Conservation (phyloP, 2,888 invertebrate genomes). For the Dryobota labecula region DNA sequence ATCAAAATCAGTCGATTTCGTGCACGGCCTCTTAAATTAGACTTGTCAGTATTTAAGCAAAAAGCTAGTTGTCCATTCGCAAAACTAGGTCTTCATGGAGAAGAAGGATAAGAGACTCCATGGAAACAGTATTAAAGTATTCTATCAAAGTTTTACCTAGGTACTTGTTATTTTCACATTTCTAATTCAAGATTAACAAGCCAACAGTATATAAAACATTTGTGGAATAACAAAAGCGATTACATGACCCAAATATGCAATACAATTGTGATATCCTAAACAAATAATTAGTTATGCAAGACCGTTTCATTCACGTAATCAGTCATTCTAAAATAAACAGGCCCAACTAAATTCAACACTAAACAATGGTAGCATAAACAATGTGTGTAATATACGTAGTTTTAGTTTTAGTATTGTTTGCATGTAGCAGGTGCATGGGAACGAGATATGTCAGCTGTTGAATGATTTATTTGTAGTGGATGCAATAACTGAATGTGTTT, state of each 20-base stretch:
- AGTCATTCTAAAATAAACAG: conserved; percentile 48
- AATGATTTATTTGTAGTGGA: conserved; percentile 65
- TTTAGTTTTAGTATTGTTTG: conserved; percentile 51
- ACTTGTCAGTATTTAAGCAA: too few species aligned
- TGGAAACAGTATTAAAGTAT: too few species aligned
- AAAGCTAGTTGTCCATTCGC: too few species aligned
- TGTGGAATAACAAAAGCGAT: conserved; percentile 9
- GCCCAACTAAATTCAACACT: conserved; percentile 27
- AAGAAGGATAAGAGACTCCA: too few species aligned
- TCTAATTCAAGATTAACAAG: not conserved
- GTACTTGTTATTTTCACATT: too few species aligned
- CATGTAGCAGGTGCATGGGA: conserved; percentile 63
- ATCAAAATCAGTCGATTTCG: too few species aligned
- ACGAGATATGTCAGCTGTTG: conserved; percentile 58
- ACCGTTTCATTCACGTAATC: conserved; percentile 54
- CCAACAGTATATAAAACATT: not conserved
- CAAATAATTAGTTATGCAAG: conserved; percentile 45
- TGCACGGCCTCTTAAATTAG: too few species aligned
- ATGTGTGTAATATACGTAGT: conserved; percentile 24
- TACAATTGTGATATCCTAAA: conserved; percentile 43
- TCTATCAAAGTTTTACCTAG: too few species aligned
- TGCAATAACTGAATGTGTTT: conserved; percentile 61
- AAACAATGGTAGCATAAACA: conserved; percentile 51
- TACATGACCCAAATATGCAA: conserved; percentile 36
- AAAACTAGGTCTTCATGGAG: too few species aligned